Evolutionary conservation across 2,113 vertebrate genomes (phyloP).

Genomic region (Monopterus albus): DNA sequence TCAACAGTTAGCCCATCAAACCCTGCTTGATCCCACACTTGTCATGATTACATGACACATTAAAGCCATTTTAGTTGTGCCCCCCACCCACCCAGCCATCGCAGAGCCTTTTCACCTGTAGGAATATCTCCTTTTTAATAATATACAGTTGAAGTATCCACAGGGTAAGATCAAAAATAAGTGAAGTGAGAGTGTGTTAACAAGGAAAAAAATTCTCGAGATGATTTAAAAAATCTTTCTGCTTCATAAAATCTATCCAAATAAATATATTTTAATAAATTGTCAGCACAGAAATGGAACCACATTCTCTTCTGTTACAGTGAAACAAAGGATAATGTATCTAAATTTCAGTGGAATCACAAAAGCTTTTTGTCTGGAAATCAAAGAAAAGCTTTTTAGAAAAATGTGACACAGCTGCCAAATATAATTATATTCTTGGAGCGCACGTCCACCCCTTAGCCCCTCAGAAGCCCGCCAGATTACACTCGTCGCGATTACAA

Average conservation of each 20-base stretch:
- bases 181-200: neutral
- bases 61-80: slow-evolving; percentile 57
- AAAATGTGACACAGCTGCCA: slow-evolving; percentile 74
- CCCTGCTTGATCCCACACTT: slow-evolving; percentile 69
- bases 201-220: too few relatives aligned
- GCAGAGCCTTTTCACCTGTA: slow-evolving; percentile 21
- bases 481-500: slow-evolving; percentile 73
- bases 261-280: slow-evolving; percentile 1
- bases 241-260: neutral
- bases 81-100: neutral
- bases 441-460: slow-evolving; percentile 53
- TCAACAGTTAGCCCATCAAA: slow-evolving; percentile 65
- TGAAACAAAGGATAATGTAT: slow-evolving; percentile 47
- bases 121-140: slow-evolving; percentile 36
- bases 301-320: too few relatives aligned
- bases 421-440: slow-evolving; percentile 65
- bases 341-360: slow-evolving; percentile 41
- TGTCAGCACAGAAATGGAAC: too few relatives aligned
- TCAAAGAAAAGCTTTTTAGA: slow-evolving; percentile 70
- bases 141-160: neutral
- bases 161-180: neutral
- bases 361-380: slow-evolving; percentile 60
- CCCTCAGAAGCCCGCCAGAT: slow-evolving; percentile 77
- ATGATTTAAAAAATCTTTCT: neutral
- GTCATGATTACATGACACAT: slow-evolving; percentile 71